Evolutionary conservation across 53 echinoderm and acorn worm species (phyloP).

Genomic region (Arbacia lixula): DNA sequence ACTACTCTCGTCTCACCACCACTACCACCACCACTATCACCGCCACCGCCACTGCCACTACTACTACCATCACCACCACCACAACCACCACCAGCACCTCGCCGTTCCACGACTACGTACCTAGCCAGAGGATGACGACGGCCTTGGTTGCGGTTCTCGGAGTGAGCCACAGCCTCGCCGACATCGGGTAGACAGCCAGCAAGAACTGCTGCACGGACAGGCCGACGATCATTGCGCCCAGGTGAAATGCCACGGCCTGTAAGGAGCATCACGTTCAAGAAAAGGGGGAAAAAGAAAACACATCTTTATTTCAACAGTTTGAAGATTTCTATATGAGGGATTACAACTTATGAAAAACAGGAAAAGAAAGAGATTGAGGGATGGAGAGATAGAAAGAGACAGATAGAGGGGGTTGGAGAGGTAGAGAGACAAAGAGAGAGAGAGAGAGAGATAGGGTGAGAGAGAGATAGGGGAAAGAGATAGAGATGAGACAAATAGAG

Average conservation of each 20-base stretch:
- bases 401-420: neutral
- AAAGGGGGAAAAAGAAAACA: too few species aligned
- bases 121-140: neutral
- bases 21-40: too few species aligned
- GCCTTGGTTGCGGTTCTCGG: neutral
- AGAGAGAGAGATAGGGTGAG: neutral
- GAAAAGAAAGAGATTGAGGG: neutral
- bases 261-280: too few species aligned
- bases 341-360: neutral
- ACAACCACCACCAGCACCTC: too few species aligned
- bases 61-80: too few species aligned
- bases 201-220: constrained; percentile 12
- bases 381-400: too few species aligned
- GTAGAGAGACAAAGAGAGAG: neutral
- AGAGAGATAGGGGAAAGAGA: neutral
- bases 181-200: constrained; percentile 8
- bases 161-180: constrained; percentile 9
- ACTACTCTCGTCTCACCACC: too few species aligned
- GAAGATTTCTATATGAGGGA: neutral
- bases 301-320: too few species aligned
- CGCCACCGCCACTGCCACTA: too few species aligned
- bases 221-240: constrained; percentile 17
- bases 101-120: neutral
- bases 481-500: too few species aligned
- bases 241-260: constrained; percentile 2